Base-by-base conservation (phyloP, 2,888 invertebrate genomes). In the Cephus sareptanus region DNA sequence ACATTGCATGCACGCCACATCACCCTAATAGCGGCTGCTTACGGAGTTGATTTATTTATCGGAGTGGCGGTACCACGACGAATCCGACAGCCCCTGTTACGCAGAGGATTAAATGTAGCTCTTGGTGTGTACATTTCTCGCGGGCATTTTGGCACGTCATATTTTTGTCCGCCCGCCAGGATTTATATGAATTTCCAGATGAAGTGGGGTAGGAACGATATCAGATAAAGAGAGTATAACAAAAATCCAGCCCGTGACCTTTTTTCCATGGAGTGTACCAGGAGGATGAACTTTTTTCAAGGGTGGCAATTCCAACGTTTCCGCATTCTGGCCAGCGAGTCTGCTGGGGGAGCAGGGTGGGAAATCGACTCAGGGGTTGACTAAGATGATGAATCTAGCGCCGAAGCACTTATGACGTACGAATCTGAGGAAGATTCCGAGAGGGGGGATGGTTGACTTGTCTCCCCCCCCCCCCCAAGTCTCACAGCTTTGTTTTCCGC, bases 391-490 rank as follows among this genome's bases (percentile, higher is more conserved):
- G 90, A 91, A 91, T 91, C 90, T 91, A 88, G 88, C 87, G 88
- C 88, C 89, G 90, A 90, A 91, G 89, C 91, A 90, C 91, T 91
- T 91, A 91, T 90, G 91, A 91, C 91, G 87, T 87, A 88, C 87
- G 86, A 89, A 86, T 78, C 56, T 73, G 77, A 75, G 74, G 79
- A 80, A 76, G 77, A 80, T 23, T 23, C 23, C 56, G 74, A 34
- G 69, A 35, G 76, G 74, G 74, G 71, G 74, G 34, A n/a, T 31
- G 33, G 35, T 35, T 74, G 34, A 35, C 71, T 69, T 37, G n/a
- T n/a, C n/a, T n/a, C 68, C 68, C 30, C 76, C 35, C 74, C 70
- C 77, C 34, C 34, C 34, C 34, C 1, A 6, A 81, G 81, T 82
- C 82, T 83, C 82, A 86, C 88, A 89, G 91, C 91, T 91, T 91